phyloP scores from a whole-genome alignment of 23 tunicate species.

The Phallusia fumigata region DNA sequence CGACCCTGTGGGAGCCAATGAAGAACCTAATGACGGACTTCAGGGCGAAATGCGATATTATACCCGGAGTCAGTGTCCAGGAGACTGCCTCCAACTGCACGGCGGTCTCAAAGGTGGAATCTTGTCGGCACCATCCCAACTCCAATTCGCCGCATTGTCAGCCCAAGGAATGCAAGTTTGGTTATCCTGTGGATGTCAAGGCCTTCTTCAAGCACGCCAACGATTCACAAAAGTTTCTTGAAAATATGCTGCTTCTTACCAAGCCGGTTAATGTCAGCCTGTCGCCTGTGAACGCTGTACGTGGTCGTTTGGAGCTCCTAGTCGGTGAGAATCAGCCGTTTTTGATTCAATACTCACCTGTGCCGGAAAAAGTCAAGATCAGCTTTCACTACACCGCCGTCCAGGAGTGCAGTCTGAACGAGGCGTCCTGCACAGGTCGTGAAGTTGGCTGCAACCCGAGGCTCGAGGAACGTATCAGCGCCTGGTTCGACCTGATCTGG shows the following conservation, averaged over 20 bases:
- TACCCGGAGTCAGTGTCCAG: neutral
- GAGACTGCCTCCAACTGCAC: constrained; percentile 17
- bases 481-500: constrained; percentile 43
- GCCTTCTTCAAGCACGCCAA: constrained; percentile 85
- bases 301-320: constrained; percentile 43
- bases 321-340: constrained; percentile 49
- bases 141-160: constrained; percentile 42
- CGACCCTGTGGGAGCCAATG: constrained; percentile 71
- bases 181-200: constrained; percentile 64
- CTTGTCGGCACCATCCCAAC: constrained; percentile 20
- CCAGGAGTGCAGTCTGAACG: constrained; percentile 28
- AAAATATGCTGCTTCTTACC: constrained; percentile 37
- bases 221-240: constrained; percentile 59
- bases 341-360: constrained; percentile 56
- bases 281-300: constrained; percentile 10
- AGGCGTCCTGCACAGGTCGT: constrained; percentile 29
- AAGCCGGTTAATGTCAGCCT: constrained; percentile 49
- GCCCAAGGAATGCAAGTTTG: constrained; percentile 51
- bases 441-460: constrained; percentile 49
- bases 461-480: constrained; percentile 24
- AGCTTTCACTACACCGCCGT: constrained; percentile 59
- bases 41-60: constrained; percentile 50
- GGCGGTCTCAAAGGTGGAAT: constrained; percentile 39
- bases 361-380: constrained; percentile 74
- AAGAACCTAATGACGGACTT: constrained; percentile 49